Base-by-base conservation (phyloP, 2,113 vertebrate genomes). In the Elgaria multicarinata region DNA sequence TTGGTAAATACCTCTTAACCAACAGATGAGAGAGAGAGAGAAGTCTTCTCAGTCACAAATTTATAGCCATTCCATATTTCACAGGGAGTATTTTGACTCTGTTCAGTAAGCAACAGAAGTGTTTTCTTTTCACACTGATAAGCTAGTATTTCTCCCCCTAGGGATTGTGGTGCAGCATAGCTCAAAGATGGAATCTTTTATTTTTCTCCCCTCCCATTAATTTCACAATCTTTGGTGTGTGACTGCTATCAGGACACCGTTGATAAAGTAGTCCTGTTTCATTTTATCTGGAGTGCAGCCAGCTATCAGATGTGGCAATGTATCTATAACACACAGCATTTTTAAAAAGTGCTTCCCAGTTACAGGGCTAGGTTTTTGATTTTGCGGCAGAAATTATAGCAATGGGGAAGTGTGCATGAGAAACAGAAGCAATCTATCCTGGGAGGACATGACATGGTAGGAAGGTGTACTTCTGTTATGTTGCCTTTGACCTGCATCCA, bases 41-140 rank as follows among this genome's bases (percentile, higher is more conserved):
- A 69, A 39, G 24, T 64, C 24, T 44, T 50, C 10, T 76, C 62
- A 26, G 46, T 3, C 44, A 67, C 62, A 76, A 42, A 90, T 55
- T 67, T 76, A 42, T 44, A 83, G 71, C 26, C 28, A 18, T 87
- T 82, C 50, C 46, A 46, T 83, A 44, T 83, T 82, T 87, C 58
- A 83, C 36, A 58, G 79, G 36, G 36, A 90, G 72, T 44, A 83
- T 83, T 87, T 58, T 83, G 44, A 33, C 33, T 62, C 42, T 46
- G 31, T 90, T 90, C 78, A 55, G 58, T 42, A 77, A 50, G 72
- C 55, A 83, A 55, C 26, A 87, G 71, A 83, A 77, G 28, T 87
- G 44, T 87, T 87, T 83, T 77, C 71, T 83, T 87, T 90, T 87
- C 71, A 76, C 80, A 69, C 42, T 42, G 79, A 87, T 90, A 90